Base-by-base conservation (phyloP, 2,113 vertebrate species). In the Nicator chloris region DNA sequence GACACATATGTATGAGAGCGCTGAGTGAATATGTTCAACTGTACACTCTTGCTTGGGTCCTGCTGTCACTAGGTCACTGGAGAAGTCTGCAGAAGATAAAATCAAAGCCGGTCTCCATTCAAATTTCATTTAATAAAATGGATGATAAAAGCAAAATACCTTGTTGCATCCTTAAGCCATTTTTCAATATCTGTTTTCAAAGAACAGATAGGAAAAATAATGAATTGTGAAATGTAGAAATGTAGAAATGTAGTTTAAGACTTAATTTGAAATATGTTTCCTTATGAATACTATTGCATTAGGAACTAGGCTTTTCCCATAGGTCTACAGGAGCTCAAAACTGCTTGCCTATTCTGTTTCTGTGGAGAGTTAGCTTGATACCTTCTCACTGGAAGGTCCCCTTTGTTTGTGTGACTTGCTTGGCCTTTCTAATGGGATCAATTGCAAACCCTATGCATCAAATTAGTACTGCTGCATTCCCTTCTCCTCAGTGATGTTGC, bases 1-100 rank as follows among this genome's bases (percentile, higher is more conserved):
- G n/a, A n/a, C n/a, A n/a, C 16, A 2, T 59, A 33, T 45, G 26
- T 57, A 50, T 75, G 47, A 81, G 14, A 81, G 22, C 0, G 0
- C 42, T n/a, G 12, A 59, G 15, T 82, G 61, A 88, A 40, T 80
- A 16, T 49, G 31, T 78, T 70, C 40, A 83, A 3, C 19, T 31
- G 5, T 30, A 28, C 15, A 1, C 17, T 50, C 21, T 75, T 73
- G 27, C 71, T 92, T 77, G 45, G 2, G 6, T 40, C 31, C 50
- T 82, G 11, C 35, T 85, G 54, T 61, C 50, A 14, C 23, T 51
- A 40, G 13, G 53, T 91, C 7, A 2, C 71, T 93, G 33, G 37
- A 57, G n/a, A 35, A 20, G 18, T 80, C 53, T 76, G 54, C 68
- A n/a, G 54, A 77, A 90, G 30, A 39, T 42, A 70, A 61, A 79